Evolutionary conservation across 2,797 vertebrate genomes (phyloP).

Genomic region (Prunella strophiata): DNA sequence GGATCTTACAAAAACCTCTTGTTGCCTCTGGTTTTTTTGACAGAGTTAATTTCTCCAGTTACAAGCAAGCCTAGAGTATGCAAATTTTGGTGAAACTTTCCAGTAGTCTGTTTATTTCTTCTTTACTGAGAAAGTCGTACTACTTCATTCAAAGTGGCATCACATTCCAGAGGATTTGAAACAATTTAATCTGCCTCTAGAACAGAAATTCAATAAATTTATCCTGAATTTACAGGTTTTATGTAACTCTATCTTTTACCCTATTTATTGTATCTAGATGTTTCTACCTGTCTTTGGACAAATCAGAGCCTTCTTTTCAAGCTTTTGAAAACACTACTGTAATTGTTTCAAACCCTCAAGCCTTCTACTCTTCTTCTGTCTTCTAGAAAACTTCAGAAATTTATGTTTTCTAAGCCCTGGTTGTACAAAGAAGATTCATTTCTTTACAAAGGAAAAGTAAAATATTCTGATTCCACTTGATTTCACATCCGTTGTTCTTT

Average conservation of each 20-base stretch:
- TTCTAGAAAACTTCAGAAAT: not conserved
- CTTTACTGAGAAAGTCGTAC: not conserved
- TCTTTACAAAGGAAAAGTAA: not conserved
- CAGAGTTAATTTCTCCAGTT: not conserved
- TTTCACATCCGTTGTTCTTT: not conserved
- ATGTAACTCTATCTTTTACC: not conserved
- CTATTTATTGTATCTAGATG: not conserved
- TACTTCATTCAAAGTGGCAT: not conserved
- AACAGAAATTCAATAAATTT: not conserved
- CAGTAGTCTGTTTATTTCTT: not conserved
- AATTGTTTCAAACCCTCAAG: not conserved
- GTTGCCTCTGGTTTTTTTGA: not conserved
- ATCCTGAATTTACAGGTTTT: not conserved
- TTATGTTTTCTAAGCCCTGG: not conserved
- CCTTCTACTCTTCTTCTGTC: not conserved
- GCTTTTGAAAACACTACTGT: not conserved
- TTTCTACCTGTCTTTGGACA: not conserved
- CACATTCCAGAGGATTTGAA: not conserved
- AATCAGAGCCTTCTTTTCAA: not conserved
- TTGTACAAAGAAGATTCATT: not conserved
- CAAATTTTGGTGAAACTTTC: not conserved
- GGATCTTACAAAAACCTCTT: not conserved
- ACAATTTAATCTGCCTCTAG: not conserved
- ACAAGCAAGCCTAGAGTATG: not conserved
- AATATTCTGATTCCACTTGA: not conserved